A percentile compares a stretch with the other conserved stretches of the same genome.
Conservation (phyloP, 37 sponge, comb jelly and placozoan species). For the Halichondria panicea region DNA sequence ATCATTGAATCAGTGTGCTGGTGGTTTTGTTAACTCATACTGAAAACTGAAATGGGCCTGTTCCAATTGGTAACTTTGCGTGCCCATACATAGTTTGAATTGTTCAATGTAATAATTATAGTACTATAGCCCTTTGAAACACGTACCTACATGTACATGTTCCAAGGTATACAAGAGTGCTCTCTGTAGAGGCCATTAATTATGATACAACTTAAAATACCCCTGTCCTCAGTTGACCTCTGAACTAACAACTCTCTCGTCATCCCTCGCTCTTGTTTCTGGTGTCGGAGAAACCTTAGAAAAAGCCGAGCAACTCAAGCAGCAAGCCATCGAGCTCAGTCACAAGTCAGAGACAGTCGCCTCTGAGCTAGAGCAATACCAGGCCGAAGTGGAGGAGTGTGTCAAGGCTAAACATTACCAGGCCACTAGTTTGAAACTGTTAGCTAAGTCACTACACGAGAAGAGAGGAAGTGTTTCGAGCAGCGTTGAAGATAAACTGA, state of each 20-base stretch:
- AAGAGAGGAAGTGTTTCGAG: neutral
- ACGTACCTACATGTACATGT: too few species aligned
- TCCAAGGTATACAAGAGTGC: too few species aligned
- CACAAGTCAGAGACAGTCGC: slow-evolving; percentile 17
- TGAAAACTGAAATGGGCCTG: too few species aligned
- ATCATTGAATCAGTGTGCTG: too few species aligned
- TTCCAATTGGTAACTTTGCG: too few species aligned
- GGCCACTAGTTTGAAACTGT: neutral
- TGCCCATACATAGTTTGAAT: too few species aligned
- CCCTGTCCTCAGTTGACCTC: neutral
- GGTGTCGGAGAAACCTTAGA: slow-evolving; percentile 19
- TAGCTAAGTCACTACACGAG: slow-evolving; percentile 17
- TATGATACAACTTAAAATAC: too few species aligned
- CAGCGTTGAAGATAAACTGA: slow-evolving; percentile 5
- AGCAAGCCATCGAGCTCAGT: slow-evolving; percentile 4
- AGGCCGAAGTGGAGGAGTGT: slow-evolving; percentile 16
- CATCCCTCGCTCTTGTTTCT: neutral
- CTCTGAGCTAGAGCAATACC: neutral
- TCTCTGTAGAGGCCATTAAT: too few species aligned
- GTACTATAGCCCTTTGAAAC: too few species aligned
- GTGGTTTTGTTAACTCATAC: too few species aligned
- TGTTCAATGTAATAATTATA: too few species aligned
- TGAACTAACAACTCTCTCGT: slow-evolving; percentile 28
- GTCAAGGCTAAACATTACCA: neutral
- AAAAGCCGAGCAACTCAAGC: slow-evolving; percentile 6